phyloP scores from a whole-genome alignment of 2,113 vertebrate species.

The Takifugu bimaculatus region DNA sequence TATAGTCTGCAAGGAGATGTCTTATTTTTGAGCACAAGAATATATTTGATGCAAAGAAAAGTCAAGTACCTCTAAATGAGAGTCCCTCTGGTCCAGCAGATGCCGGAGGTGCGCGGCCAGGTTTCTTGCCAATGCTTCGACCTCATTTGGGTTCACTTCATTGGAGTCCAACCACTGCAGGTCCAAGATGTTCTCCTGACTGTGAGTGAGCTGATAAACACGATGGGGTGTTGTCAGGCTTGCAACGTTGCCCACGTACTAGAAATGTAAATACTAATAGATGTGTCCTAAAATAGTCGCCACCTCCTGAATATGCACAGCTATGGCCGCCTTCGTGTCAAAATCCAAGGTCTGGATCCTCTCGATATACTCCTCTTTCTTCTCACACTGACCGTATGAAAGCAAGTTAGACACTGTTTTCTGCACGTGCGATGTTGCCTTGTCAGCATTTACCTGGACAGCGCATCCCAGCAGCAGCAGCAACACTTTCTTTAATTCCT shows the following conservation, averaged over 20 bases:
- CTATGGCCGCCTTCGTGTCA: slow-evolving; percentile 91
- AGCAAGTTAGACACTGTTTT: not conserved
- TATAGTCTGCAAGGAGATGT: slow-evolving; percentile 75
- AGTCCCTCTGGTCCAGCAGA: slow-evolving; percentile 86
- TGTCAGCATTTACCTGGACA: slow-evolving; percentile 80
- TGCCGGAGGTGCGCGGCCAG: slow-evolving; percentile 85
- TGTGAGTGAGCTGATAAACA: slow-evolving; percentile 83
- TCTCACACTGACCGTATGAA: slow-evolving; percentile 83
- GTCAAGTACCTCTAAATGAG: slow-evolving; percentile 79
- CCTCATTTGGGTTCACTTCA: slow-evolving; percentile 81
- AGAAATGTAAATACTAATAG: too few relatives aligned
- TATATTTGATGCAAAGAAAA: not conserved
- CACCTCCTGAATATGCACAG: slow-evolving; percentile 95
- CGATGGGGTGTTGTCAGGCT: not conserved
- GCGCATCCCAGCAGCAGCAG: slow-evolving; percentile 90
- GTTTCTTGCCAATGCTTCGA: slow-evolving; percentile 80
- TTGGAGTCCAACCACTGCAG: slow-evolving; percentile 89
- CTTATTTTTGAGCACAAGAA: not conserved
- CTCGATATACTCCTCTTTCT: slow-evolving; percentile 92
- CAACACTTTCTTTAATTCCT: slow-evolving; percentile 88
- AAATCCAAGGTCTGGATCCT: slow-evolving; percentile 90
- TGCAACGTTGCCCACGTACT: not conserved
- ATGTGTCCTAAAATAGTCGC: not conserved
- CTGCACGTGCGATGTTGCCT: not conserved
- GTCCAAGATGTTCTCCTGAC: slow-evolving; percentile 91